A percentile compares a stretch with the other conserved stretches of the same genome.
Evolutionary conservation across 2,797 vertebrate species (phyloP).

Genomic region (Halcyon badia): DNA sequence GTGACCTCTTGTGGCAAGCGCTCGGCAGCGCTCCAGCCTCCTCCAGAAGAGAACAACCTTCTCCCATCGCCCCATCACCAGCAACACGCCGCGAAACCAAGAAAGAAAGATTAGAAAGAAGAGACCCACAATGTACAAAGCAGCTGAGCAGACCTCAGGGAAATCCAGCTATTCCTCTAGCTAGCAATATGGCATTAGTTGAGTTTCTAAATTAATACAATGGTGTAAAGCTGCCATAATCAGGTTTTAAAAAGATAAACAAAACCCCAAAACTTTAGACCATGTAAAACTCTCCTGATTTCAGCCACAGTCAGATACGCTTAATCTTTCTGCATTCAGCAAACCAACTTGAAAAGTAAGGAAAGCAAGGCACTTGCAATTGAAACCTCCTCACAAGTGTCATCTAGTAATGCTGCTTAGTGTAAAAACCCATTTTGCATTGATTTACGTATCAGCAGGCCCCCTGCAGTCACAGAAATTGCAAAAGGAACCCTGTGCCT

Average conservation of each 20-base stretch:
- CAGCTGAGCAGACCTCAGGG: not conserved
- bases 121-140: not conserved
- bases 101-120: not conserved
- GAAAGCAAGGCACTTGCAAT: accelerated
- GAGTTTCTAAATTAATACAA: not conserved
- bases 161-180: not conserved
- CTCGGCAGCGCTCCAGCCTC: not conserved
- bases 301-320: not conserved
- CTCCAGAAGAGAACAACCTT: not conserved
- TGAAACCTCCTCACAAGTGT: not conserved
- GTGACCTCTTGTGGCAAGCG: slow-evolving; percentile 80
- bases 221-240: not conserved
- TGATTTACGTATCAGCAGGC: slow-evolving; percentile 18
- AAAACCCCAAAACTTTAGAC: not conserved
- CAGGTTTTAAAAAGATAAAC: no score
- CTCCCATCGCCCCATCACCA: not conserved
- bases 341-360: not conserved
- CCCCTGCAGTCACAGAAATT: not conserved
- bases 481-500: not conserved
- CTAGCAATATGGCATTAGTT: not conserved
- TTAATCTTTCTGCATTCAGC: not conserved
- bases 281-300: not conserved
- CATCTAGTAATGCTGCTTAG: not conserved
- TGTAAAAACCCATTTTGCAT: not conserved
- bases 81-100: not conserved